Conservation (phyloP, 2,113 vertebrate genomes). For the Sprattus sprattus region DNA sequence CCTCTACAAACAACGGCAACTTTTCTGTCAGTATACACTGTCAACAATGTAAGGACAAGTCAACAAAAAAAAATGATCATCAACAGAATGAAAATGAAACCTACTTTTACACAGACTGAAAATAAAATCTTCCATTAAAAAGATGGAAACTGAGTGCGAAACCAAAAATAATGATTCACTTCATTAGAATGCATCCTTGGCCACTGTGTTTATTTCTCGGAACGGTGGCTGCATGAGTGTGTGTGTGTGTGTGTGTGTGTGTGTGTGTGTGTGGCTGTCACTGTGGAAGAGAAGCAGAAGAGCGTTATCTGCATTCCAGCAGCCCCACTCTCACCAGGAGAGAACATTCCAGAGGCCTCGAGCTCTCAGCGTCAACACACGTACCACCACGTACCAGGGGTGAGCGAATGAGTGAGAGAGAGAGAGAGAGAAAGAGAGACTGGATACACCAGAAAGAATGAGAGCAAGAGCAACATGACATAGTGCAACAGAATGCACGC, state of each 20-base stretch:
- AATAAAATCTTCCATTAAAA: not conserved
- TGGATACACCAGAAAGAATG: not conserved
- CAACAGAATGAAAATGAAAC: not conserved
- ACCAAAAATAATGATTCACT: no score
- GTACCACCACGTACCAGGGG: constrained; percentile 52
- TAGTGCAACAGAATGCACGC: not conserved
- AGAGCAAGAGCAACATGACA: not conserved
- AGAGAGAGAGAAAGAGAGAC: not conserved
- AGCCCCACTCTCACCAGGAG: constrained; percentile 29
- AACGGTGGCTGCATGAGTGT: not conserved
- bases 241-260: not conserved
- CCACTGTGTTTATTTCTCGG: not conserved
- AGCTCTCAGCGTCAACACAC: constrained; percentile 5
- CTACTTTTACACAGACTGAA: not conserved
- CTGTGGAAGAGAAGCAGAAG: constrained; percentile 53
- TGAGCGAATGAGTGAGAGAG: not conserved
- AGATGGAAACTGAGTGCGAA: not conserved
- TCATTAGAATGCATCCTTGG: no score
- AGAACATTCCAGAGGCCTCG: constrained; percentile 38
- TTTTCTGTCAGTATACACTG: not conserved
- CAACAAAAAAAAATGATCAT: not conserved
- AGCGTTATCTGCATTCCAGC: constrained; percentile 56
- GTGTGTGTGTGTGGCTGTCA: constrained; percentile 21
- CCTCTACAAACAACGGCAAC: not conserved
- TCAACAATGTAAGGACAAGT: not conserved